Evolutionary conservation across 2,888 invertebrate genomes (phyloP), one percentile per base, ranked within the genome.

Genomic region (Brachypalpus laphriformis): DNA sequence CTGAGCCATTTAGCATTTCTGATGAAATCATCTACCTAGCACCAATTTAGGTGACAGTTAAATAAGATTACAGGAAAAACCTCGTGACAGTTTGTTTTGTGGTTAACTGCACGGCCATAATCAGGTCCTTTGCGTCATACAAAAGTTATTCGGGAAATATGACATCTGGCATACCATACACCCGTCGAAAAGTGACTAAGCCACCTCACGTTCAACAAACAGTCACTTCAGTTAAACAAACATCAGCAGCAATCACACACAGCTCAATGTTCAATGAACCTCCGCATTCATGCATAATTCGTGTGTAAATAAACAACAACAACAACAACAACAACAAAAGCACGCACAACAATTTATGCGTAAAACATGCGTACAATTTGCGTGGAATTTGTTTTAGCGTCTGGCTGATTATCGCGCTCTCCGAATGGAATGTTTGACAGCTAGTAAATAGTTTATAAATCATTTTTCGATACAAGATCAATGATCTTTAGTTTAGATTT

Each of bases 191-290:
- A 34, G 22, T 75, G 37, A 74, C 74, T 59, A 65, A 82, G 65
- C 37, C 56, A 65, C 57, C 51, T 34, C 59, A 66, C 71, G 75
- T 68, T 68, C 56, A 34, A 25, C 37, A 63, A 65, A 61, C 37
- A 66, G 18, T 8, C 16, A 42, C 61, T 14, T 47, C 37, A 78
- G 78, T 68, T 83, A 68, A 76, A 22, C 66, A 78, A 57, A 77
- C 22, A 42, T 31, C 71, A 18, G 59, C 34, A 51, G 57, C 40
- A 34, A 11, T 3, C 34, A 34, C 9, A 34, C 49, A 65, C 65
- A 47, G 28, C 37, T 31, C 22, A 54, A 49, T 83, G 83, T 83
- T 85, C 83, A 85, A 75, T 85, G 83, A 85, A 85, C 83, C 51
- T 49, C 63, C 31, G 63, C 49, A 75, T 59, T 75, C 75, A 59